These are phyloP conservation scores for Parotia lawesii DNA, from an alignment of 2,113 vertebrate genomes.

Conservation along the genomic window DNA sequence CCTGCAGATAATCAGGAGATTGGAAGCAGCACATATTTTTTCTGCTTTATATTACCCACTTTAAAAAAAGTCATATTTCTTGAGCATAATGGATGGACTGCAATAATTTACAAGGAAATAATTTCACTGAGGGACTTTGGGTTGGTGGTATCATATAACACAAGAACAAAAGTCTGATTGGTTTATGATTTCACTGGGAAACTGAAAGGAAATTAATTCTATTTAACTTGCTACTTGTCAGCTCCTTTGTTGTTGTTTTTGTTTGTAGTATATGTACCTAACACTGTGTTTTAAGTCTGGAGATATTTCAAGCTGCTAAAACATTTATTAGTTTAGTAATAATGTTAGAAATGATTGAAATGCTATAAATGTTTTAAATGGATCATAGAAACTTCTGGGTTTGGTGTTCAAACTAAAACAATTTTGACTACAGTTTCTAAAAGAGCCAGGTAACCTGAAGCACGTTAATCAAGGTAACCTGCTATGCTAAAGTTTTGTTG, in stretches of 20 bases:
- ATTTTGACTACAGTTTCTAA: neutral
- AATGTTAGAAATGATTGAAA: constrained; percentile 46
- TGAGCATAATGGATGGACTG: constrained; percentile 24
- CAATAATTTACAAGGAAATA: constrained; percentile 57
- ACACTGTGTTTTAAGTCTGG: constrained; percentile 18
- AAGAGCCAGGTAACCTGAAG: neutral
- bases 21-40: neutral
- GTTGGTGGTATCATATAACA: constrained; percentile 40
- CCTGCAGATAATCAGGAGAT: neutral
- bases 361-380: constrained; percentile 34
- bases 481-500: neutral
- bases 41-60: constrained; percentile 12
- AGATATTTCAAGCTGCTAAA: constrained; percentile 55
- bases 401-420: constrained; percentile 4
- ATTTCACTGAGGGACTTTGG: constrained; percentile 31
- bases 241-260: constrained; percentile 47
- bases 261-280: constrained; percentile 29
- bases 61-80: constrained; percentile 25
- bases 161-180: constrained; percentile 24
- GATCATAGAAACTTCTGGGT: neutral
- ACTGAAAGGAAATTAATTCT: constrained; percentile 54
- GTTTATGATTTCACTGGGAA: constrained; percentile 55
- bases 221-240: constrained; percentile 56
- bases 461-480: neutral
- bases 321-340: constrained; percentile 45